Evolutionary conservation across 1,140 invertebrate species (phyloP), one percentile per base, ranked within the genome.

Genomic region (Nephotettix cincticeps): DNA sequence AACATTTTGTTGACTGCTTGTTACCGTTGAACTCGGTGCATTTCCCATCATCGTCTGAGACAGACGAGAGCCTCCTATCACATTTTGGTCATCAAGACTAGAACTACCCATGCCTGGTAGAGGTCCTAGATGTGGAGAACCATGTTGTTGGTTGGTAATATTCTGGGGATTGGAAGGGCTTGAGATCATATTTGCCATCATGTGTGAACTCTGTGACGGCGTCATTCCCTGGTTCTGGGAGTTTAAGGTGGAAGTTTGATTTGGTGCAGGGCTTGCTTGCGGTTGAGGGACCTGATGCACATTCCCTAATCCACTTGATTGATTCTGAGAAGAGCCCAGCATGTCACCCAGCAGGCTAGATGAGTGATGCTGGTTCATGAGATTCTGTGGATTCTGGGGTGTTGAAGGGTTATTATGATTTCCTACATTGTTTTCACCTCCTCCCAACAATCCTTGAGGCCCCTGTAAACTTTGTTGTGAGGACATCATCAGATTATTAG

Each of bases 401-500:
- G 14, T 4, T 51, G 4, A n/a, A 11, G 21, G 19, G 19, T n/a
- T 51, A 21, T 4, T 51, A 4, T 51, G 47, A 51, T 21, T 51
- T 3, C 3, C 21, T 4, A n/a, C 4, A 21, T n/a, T 51, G n/a
- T 51, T 51, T 19, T 51, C 47, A 51, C 47, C 47, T 19, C 47
- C 47, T 11, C 47, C 47, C 21, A 51, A 51, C 21, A 51, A 21
- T 51, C 47, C 47, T 51, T 51, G 47, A 21, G 14, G 14, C 19
- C 4, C 47, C 19, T 51, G 47, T 21, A 51, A 19, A 27, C 1
- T 29, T 29, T 61, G 56, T 28, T 61, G 56, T 27, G 56, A 27
- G 28, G 56, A 61, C 56, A 61, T 61, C 56, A 61, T 61, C 56
- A 61, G 25, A 27, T 61, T 61, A 25, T 61, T 61, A 3, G 56